Evolutionary conservation across 1,140 invertebrate genomes (phyloP), one percentile per base, ranked within the genome.

Genomic region (Elymnias hypermnestra): DNA sequence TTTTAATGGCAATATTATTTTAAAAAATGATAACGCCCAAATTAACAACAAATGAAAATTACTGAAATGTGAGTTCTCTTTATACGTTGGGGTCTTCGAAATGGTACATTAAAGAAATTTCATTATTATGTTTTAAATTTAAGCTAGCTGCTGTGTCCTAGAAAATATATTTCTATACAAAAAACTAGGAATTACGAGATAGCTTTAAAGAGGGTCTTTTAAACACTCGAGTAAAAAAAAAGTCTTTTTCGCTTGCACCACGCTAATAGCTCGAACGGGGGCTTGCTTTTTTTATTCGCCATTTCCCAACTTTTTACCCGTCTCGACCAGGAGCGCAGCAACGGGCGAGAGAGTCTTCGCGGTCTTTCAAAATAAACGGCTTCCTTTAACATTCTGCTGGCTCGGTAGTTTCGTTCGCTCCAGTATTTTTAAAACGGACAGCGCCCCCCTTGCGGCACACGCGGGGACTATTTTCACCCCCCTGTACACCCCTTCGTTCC

Each of bases 381-480:
- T 76, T 83, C 75, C 70, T 79, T 78, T 75, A 74, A 54, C 72
- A 57, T 72, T 72, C 64, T 75, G 67, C 73, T 69, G 59, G 63
- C 65, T 75, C 62, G 67, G 72, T 75, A 73, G 72, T 77, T 76
- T 77, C 53, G 66, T 65, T 64, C 65, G 71, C 71, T 70, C 70
- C 57, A 70, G 73, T 82, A 82, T 83, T 84, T 84, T 84, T 81
- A 82, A 84, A 82, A 64, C 81, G 81, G 77, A 78, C 75, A 78
- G 66, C 66, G 13, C 58, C 68, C 76, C 60, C 72, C 76, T 69
- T 63, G 59, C 67, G 70, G 62, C 64, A 66, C 64, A 67, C 68
- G 70, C 67, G 71, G 59, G 57, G 49, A 45, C 42, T 26, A 9
- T 33, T 33, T 33, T 33, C 29, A 33, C 29, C 29, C 38, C 50